Evolutionary conservation across 2,888 invertebrate genomes (phyloP).

Genomic region (Apamea epomidion): DNA sequence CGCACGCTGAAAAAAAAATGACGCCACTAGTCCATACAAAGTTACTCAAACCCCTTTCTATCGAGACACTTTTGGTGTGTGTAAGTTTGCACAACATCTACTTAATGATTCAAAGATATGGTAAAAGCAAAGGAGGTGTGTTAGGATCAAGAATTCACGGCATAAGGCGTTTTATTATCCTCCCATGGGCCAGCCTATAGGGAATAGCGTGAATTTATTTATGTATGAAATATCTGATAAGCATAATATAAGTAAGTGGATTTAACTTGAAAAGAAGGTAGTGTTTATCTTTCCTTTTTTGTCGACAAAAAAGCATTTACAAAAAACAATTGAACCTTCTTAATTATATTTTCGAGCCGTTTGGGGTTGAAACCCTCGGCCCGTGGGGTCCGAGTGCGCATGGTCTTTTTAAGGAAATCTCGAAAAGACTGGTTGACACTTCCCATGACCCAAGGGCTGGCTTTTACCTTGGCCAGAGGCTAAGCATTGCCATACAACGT

Average conservation of each 20-base stretch:
- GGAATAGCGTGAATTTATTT: constrained; percentile 23
- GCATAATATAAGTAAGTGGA: constrained; percentile 15
- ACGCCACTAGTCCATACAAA: no score
- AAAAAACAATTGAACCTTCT: background rate
- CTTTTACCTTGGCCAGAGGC: no score
- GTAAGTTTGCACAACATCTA: background rate
- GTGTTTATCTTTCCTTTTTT: background rate
- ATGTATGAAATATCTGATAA: constrained; percentile 25
- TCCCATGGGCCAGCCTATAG: constrained; percentile 14
- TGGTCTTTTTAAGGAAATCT: no score
- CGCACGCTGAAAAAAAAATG: no score
- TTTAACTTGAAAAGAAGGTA: constrained; percentile 13
- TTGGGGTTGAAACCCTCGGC: no score
- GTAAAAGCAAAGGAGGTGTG: constrained; percentile 1
- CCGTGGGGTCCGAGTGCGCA: no score
- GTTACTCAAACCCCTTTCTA: background rate
- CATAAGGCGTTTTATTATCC: constrained; percentile 12
- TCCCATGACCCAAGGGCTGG: no score
- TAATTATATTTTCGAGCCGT: no score
- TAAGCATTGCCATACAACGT: no score
- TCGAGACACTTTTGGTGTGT: background rate
- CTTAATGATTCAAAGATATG: constrained; percentile 10
- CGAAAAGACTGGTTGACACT: no score
- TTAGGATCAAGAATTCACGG: background rate
- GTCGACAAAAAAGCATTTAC: background rate